A percentile compares a stretch with the other conserved stretches of the same genome.
phyloP scores from a whole-genome alignment of 2,888 invertebrate species.

The Melipona beecheii region DNA sequence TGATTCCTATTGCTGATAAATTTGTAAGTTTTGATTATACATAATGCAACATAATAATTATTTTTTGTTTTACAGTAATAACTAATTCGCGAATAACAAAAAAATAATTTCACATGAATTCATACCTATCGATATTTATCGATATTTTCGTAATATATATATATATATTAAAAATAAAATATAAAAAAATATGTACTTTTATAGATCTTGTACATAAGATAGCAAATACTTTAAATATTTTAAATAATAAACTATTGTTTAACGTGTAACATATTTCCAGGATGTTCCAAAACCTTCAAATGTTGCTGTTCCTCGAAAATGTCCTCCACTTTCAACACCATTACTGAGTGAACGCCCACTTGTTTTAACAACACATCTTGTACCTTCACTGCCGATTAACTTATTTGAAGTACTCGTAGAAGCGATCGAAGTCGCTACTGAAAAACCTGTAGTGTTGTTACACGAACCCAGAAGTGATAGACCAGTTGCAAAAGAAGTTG shows the following conservation, averaged over 20 bases:
- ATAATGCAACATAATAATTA: neutral
- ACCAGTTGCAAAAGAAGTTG: constrained; percentile 73
- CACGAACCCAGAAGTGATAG: constrained; percentile 73
- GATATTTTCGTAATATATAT: neutral
- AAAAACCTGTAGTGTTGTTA: constrained; percentile 73
- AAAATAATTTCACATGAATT: neutral
- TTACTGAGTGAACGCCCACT: constrained; percentile 70
- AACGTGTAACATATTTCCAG: constrained; percentile 45
- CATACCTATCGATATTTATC: neutral
- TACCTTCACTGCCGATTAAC: constrained; percentile 77
- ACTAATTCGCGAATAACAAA: neutral
- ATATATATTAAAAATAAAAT: neutral
- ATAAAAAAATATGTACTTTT: no score
- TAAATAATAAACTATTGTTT: neutral
- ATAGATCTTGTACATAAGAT: neutral
- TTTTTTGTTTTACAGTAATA: neutral
- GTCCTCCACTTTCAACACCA: constrained; percentile 64
- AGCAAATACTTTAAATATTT: neutral
- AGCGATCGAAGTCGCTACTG: constrained; percentile 75
- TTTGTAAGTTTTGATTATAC: constrained; percentile 30
- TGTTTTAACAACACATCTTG: constrained; percentile 76
- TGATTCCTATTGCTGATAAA: constrained; percentile 29
- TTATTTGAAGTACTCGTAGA: constrained; percentile 78
- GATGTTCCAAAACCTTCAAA: constrained; percentile 57
- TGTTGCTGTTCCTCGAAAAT: constrained; percentile 72